Conservation (phyloP, 2,797 vertebrate species). For the Siniperca scherzeri region DNA sequence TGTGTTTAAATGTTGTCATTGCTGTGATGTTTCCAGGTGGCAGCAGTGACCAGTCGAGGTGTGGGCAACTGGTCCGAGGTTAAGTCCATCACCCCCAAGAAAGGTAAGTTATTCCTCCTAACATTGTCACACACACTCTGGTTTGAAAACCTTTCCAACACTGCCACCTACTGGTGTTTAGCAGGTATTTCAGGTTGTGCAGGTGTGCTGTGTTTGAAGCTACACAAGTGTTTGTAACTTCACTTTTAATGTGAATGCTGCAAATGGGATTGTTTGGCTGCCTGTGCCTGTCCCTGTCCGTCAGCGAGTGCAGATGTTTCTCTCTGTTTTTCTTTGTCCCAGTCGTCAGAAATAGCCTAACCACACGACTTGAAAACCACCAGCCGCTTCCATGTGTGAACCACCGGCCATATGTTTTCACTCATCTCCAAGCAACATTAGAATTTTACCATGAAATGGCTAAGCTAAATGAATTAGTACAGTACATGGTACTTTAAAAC, state of each 20-base stretch:
- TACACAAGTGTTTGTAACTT: neutral
- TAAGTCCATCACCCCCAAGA: conserved; percentile 92
- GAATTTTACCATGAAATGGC: neutral
- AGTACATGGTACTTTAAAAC: neutral
- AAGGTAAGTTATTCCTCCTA: conserved; percentile 79
- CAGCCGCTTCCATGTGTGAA: neutral
- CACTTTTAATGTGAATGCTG: neutral
- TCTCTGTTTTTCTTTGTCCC: neutral
- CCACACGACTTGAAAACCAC: neutral
- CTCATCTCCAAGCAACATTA: neutral
- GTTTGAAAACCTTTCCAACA: neutral
- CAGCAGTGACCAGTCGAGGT: conserved; percentile 94
- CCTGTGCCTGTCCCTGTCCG: neutral
- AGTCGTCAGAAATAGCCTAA: neutral
- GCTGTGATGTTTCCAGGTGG: conserved; percentile 85
- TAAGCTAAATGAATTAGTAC: neutral
- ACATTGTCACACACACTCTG: neutral
- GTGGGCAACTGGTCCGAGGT: conserved; percentile 94
- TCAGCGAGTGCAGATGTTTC: neutral
- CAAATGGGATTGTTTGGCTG: neutral
- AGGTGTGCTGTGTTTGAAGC: neutral
- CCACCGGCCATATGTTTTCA: neutral
- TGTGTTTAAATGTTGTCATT: neutral
- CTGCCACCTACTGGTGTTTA: conserved; percentile 54
- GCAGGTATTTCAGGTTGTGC: neutral